These are phyloP conservation scores for Drosophila macrospina DNA, from an alignment of 2,888 invertebrate genomes.

Conservation along the genomic window DNA sequence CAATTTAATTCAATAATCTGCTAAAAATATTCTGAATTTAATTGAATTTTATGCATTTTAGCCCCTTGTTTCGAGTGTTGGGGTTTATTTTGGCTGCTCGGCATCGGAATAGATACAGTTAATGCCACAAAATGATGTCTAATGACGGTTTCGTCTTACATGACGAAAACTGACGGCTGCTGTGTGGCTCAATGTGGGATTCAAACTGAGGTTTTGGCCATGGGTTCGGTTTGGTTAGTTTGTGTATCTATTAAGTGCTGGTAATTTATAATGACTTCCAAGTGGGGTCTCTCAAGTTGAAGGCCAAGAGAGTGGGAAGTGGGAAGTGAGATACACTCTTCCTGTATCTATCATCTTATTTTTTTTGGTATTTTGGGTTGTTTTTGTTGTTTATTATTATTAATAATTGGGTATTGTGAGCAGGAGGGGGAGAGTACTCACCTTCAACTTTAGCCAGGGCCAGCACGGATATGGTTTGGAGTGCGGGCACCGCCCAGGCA, in stretches of 20 bases:
- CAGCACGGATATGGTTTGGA: slow-evolving; percentile 97
- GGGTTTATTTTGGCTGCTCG: slow-evolving; percentile 38
- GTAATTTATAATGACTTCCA: slow-evolving; percentile 37
- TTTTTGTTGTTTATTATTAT: slow-evolving; percentile 30
- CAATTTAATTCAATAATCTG: neutral
- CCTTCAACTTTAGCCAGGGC: slow-evolving; percentile 98
- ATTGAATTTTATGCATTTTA: neutral
- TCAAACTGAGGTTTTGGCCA: slow-evolving; percentile 13
- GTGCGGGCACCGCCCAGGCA: slow-evolving; percentile 98
- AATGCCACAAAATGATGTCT: slow-evolving; percentile 78
- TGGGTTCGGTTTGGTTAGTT: slow-evolving; percentile 23
- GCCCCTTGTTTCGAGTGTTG: slow-evolving; percentile 31
- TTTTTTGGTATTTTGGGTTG: too few species aligned
- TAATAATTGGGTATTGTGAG: slow-evolving; percentile 16
- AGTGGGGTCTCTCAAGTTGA: slow-evolving; percentile 25
- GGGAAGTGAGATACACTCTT: slow-evolving; percentile 3
- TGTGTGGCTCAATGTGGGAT: slow-evolving; percentile 25
- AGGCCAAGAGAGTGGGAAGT: slow-evolving; percentile 30
- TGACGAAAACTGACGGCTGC: slow-evolving; percentile 51
- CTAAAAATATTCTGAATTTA: neutral
- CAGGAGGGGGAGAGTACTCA: slow-evolving; percentile 86
- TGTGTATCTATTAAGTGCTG: slow-evolving; percentile 34
- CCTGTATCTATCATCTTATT: slow-evolving; percentile 4
- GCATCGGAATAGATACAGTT: slow-evolving; percentile 71
- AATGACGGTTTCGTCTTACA: slow-evolving; percentile 78